Evolutionary conservation across 64 coral and sea anemone genomes (phyloP), one percentile per base, ranked within the genome.

Genomic region (Exaiptasia diaphana): DNA sequence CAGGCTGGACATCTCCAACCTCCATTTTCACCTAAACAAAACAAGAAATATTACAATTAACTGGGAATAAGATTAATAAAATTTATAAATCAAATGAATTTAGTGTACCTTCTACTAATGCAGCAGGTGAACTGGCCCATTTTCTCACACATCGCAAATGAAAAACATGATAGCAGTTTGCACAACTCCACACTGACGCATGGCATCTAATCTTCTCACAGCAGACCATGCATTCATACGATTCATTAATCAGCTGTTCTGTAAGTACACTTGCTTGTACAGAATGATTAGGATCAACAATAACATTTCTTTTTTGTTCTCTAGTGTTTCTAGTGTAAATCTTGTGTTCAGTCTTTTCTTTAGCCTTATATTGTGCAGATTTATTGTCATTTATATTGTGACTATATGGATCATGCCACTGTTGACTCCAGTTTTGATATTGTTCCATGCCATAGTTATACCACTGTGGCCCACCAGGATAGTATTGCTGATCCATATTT

Each of bases 181-280:
- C 38, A 80, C 95, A 99, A 22, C 46, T 93, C 95, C 95, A 99
- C 23, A 99, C 81, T 30, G 90, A 62, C 43, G 74, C 86, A 22
- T 24, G 63, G 48, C 85, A 99, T 36, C 74, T 61, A 29, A 99
- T 79, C 32, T 56, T 53, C 59, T 99, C 95, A 93, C 90, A 99
- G 31, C 95, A 99, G 27, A 99, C 95, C 95, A 99, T 99, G 15
- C 95, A 99, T 45, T 99, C 95, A 77, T 99, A 99, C 2, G 53
- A 93, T 63, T 99, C 95, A 80, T 88, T 83, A 15, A 75, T 84
- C 11, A 99, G 49, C 38, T 99, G 95, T 53, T 99, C 95, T 32
- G 86, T 93, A 30, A 99, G 63, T 14, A 79, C 80, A 85, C 85
- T 77, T 40, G 85, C 95, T 85, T 99, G 95, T 44, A 29, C 81